Base-by-base conservation (phyloP, 1,140 invertebrate genomes). In the Tenebrio molitor region DNA sequence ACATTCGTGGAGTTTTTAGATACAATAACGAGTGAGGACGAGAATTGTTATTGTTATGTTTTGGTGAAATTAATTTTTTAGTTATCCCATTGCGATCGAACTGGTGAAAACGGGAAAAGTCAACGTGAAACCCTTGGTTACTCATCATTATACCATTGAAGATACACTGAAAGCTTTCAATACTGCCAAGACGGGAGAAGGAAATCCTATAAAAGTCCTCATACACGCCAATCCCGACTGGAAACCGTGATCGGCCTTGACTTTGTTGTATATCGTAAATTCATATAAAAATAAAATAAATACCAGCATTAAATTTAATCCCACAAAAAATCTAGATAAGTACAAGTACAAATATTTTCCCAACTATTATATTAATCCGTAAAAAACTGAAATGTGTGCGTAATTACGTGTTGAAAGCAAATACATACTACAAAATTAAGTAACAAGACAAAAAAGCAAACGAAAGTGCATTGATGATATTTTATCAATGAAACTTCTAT, bases 1-100 rank as follows among this genome's bases (percentile, higher is more conserved):
- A 97, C 82, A 95, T 98, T 64, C 86, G 89, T 76, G 96, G 96
- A 41, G 89, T 95, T 33, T 97, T 98, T 83, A 88, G 96, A 84
- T 97, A 97, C 81, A 91, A 87, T 29, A 97, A 98, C 84, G 93
- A 94, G 92, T 95, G 83, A 75, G 73, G 70, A 41, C 6, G 4
- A 33, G 29, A n/a, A n/a, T n/a, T n/a, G n/a, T n/a, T n/a, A n/a
- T n/a, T n/a, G 29, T 33, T 10, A 5, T 33, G 4, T 33, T 33
- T 33, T 33, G 4, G 4, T 5, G 4, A 33, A 10, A 33, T 33
- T 33, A 33, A 33, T 1, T 41, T 66, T 66, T 7, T 12, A 66
- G 34, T 79, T 98, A 97, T 84, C 87, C 91, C 1, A 89, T 90
- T 62, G 95, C 96, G 0, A 82, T 98, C 66, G 87, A 91, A 0